Conservation (phyloP, 1,140 invertebrate species). For the Bombus affinis region DNA sequence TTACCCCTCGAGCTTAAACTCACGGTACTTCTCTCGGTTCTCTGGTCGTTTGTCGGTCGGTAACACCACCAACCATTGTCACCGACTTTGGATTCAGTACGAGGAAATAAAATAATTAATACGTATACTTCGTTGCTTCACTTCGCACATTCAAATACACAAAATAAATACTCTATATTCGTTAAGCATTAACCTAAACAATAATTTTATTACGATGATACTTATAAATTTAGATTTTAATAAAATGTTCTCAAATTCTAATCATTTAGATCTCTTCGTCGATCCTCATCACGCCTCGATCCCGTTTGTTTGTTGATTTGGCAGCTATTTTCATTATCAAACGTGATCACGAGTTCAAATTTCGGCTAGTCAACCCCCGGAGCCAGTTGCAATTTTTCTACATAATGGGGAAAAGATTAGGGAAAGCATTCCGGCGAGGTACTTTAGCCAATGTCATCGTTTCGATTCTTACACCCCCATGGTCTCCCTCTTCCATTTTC, state of each 20-base stretch:
- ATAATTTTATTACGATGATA: neutral
- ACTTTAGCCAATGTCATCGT: slow-evolving; percentile 72
- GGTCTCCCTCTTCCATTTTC: neutral
- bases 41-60: slow-evolving; percentile 57
- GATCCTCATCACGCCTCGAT: slow-evolving; percentile 26
- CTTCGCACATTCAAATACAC: neutral
- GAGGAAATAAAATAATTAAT: slow-evolving; percentile 45
- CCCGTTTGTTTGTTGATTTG: slow-evolving; percentile 8
- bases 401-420: slow-evolving; percentile 69
- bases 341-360: slow-evolving; percentile 57
- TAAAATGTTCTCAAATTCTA: neutral
- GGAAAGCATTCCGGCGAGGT: slow-evolving; percentile 64
- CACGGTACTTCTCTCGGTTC: slow-evolving; percentile 24
- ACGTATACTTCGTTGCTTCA: neutral
- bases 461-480: slow-evolving; percentile 62
- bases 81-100: slow-evolving; percentile 27
- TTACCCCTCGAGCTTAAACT: slow-evolving; percentile 67
- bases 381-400: slow-evolving; percentile 56
- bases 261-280: slow-evolving; percentile 17
- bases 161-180: neutral
- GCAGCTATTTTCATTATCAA: slow-evolving; percentile 48
- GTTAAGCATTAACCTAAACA: neutral
- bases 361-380: neutral
- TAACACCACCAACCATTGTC: slow-evolving; percentile 73
- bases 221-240: neutral